Evolutionary conservation across 2,888 invertebrate species (phyloP), one percentile per base, ranked within the genome.

Genomic region (Andrena bicolor): DNA sequence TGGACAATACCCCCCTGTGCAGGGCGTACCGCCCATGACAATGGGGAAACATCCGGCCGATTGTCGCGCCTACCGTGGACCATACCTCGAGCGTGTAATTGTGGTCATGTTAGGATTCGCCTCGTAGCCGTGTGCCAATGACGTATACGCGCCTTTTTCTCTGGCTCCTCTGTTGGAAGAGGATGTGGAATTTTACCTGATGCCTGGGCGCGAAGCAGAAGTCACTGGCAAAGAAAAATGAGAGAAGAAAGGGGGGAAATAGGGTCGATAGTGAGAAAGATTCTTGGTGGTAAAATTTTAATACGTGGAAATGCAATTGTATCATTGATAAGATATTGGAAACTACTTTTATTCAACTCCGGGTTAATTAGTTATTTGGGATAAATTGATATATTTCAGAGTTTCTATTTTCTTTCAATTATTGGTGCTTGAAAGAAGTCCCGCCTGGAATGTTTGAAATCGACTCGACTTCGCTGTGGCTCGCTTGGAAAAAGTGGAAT

Each of bases 21-120:
- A 76, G 78, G 75, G 80, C 79, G 58, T 68, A 69, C 80, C 83
- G 68, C 75, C 80, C 76, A 30, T 80, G 78, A 91, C 91, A 91
- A 92, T 92, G 89, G 83, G 89, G 90, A 93, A 93, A 94, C 93
- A 93, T 93, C 94, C 94, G 94, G 93, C 93, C 93, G 93, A 94
- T 94, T 93, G 92, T 93, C 92, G 91, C 90, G 89, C 90, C 87
- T 70, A 85, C 82, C 85, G 83, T 86, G 77, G 73, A 80, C 85
- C 83, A 74, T 83, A 56, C 88, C 88, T 88, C 66, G 64, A 65
- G 76, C 87, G 82, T 87, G 87, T 90, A 89, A 90, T 90, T 91
- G 91, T 91, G 90, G 90, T 88, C 84, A 85, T 88, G 89, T 90
- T 87, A 84, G 83, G 69, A 51, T 76, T 61, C 77, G 68, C 61